Base-by-base conservation (phyloP, 2,113 vertebrate species). In the Pholis gunnellus region DNA sequence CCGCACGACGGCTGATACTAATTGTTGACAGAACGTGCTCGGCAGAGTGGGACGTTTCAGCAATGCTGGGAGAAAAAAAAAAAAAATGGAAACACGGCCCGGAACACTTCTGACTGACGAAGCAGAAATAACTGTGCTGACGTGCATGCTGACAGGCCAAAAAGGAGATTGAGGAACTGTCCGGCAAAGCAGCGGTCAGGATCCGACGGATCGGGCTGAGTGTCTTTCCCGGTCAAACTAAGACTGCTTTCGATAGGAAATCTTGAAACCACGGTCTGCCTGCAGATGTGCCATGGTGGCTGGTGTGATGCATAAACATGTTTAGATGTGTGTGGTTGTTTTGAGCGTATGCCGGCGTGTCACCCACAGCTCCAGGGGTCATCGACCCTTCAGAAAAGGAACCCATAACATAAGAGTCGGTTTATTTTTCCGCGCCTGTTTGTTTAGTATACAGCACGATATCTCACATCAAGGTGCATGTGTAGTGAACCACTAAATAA, bases 101-200 rank as follows among this genome's bases (percentile, higher is more conserved):
- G 29, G 38, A 65, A 83, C 64, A 56, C 40, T 78, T 86, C 11
- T 71, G 72, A 78, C 86, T 81, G 86, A 93, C 89, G 81, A 89
- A 89, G 93, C 87, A 87, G 77, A 89, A 90, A 87, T 44, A 48
- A 14, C 84, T 67, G 44, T 84, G 89, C 93, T 91, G 93, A 92
- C 87, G 9, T 48, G 15, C 31, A 27, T 5, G 84, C 82, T 72
- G 79, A 73, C 34, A 29, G 70, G 13, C 20, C 50, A 17, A 89
- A 59, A 87, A 91, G 67, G 68, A 75, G 73, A 84, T 60, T 79
- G 70, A 77, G 80, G 89, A 93, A 93, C 60, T 67, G 36, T 63
- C 44, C 0, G 74, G 72, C 31, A 69, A 67, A 80, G 75, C 68
- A 44, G 22, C 60, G 29, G 73, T 59, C 67, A 42, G 44, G 64